A percentile compares a stretch with the other conserved stretches of the same genome.
Evolutionary conservation across 1,140 invertebrate species (phyloP).

Genomic region (Nixonia krombeini): DNA sequence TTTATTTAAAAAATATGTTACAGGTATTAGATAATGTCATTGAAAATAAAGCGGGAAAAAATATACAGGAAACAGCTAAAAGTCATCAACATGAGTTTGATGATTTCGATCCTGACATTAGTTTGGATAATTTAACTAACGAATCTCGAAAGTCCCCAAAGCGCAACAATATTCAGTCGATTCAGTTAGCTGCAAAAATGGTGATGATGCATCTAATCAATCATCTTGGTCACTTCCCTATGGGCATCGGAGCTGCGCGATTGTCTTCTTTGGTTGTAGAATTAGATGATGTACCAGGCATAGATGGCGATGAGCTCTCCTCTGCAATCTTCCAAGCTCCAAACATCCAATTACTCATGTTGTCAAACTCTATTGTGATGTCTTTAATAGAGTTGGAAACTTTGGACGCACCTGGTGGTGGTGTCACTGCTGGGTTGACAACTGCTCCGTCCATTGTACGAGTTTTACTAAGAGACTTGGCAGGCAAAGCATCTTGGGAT

Average conservation of each 20-base stretch:
- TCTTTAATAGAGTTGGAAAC: slow-evolving; percentile 94
- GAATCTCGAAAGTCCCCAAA: slow-evolving; percentile 70
- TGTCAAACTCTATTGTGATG: slow-evolving; percentile 87
- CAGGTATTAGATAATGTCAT: slow-evolving; percentile 67
- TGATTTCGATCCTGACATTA: slow-evolving; percentile 81
- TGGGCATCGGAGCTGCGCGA: slow-evolving; percentile 87
- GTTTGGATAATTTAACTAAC: slow-evolving; percentile 77
- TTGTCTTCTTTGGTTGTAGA: slow-evolving; percentile 91
- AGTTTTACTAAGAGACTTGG: slow-evolving; percentile 91
- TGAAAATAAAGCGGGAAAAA: slow-evolving; percentile 60
- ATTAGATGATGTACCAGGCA: slow-evolving; percentile 89
- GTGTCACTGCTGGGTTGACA: slow-evolving; percentile 82
- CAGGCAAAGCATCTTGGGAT: slow-evolving; percentile 98
- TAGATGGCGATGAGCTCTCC: slow-evolving; percentile 81
- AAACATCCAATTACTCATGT: slow-evolving; percentile 90
- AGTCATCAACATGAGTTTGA: slow-evolving; percentile 66
- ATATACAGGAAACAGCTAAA: slow-evolving; percentile 49
- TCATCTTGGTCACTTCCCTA: slow-evolving; percentile 91
- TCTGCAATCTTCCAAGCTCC: slow-evolving; percentile 87
- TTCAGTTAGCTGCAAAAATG: slow-evolving; percentile 79
- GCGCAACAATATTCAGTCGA: slow-evolving; percentile 65
- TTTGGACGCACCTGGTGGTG: slow-evolving; percentile 85
- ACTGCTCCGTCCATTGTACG: slow-evolving; percentile 80
- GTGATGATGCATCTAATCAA: slow-evolving; percentile 87
- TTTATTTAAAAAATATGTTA: too few relatives aligned